phyloP scores from a whole-genome alignment of 1,140 invertebrate genomes.

The Drosophila ogumai region DNA sequence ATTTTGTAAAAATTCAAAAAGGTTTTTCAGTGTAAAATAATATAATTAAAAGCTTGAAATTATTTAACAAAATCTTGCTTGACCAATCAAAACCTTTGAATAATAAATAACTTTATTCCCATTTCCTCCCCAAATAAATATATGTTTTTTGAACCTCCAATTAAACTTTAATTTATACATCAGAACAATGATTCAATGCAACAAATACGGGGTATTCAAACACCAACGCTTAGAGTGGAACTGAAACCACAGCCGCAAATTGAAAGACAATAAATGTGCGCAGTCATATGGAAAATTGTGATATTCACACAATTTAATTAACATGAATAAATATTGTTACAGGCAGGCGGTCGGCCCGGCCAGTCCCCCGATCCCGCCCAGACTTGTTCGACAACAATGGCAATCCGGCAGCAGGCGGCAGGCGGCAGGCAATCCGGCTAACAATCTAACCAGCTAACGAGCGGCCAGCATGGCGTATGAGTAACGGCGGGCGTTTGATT shows the following conservation, averaged over 20 bases:
- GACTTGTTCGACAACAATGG: constrained; percentile 52
- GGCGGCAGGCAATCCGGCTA: constrained; percentile 43
- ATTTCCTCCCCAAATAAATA: not conserved
- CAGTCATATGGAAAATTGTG: constrained; percentile 85
- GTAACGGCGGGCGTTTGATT: constrained; percentile 67
- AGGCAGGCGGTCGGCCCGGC: constrained; percentile 33
- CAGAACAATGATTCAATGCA: not conserved
- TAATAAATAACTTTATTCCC: not conserved
- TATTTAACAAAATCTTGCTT: not conserved
- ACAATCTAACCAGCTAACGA: constrained; percentile 76
- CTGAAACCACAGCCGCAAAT: constrained; percentile 74
- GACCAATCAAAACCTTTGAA: not conserved
- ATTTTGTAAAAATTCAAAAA: no score
- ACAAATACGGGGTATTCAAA: constrained; percentile 25
- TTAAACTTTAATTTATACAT: not conserved
- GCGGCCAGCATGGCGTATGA: constrained; percentile 77
- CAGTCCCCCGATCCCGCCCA: constrained; percentile 21
- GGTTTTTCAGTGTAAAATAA: not conserved
- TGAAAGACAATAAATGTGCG: constrained; percentile 84
- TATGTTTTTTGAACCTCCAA: not conserved
- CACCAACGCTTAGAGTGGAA: constrained; percentile 4
- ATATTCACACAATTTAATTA: constrained; percentile 85
- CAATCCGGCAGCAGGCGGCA: constrained; percentile 6
- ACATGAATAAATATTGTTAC: constrained; percentile 85
- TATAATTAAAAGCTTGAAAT: fast-evolving